Conservation (phyloP, 1,140 invertebrate species). For the Leptoteleia sp. region DNA sequence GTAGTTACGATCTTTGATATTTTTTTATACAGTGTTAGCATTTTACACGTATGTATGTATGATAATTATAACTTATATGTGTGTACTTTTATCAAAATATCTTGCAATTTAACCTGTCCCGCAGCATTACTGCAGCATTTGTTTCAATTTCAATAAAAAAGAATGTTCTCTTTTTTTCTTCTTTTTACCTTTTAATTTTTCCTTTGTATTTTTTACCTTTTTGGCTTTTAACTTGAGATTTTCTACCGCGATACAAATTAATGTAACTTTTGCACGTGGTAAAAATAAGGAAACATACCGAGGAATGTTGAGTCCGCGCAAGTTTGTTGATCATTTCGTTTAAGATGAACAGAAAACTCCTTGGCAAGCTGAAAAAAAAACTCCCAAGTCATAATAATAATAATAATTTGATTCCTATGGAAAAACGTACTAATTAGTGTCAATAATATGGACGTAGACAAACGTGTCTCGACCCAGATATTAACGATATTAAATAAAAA, state of each 20-base stretch:
- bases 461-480: no score
- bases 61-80: no score
- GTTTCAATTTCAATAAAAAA: background rate
- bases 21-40: no score
- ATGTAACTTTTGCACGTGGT: conserved; percentile 5
- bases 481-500: no score
- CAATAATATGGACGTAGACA: no score
- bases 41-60: no score
- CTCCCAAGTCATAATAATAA: background rate
- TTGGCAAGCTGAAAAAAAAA: background rate
- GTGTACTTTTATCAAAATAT: no score
- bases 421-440: background rate
- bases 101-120: no score
- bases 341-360: background rate
- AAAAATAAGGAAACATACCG: background rate
- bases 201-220: no score
- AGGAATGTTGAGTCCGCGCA: background rate
- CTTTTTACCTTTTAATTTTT: no score
- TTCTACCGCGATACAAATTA: conserved; percentile 7
- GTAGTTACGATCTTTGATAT: no score
- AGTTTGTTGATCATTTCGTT: conserved; percentile 12
- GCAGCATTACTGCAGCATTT: no score
- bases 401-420: background rate
- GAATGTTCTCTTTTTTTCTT: conserved; percentile 4
- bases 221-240: conserved; percentile 12